Conservation (phyloP, 2,797 vertebrate species). For the Rhinophrynus dorsalis region DNA sequence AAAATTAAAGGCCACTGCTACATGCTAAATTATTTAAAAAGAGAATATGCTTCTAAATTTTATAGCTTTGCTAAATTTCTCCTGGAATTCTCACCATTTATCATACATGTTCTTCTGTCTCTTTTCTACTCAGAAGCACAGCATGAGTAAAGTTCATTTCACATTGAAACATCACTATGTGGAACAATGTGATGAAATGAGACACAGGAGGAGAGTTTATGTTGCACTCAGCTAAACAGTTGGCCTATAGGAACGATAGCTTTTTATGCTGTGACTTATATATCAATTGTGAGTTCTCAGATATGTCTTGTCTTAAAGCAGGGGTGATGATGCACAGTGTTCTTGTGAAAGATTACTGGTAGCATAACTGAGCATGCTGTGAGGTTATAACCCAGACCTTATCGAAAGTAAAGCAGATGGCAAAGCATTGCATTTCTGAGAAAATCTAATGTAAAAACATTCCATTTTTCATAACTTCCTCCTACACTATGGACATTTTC, state of each 20-base stretch:
- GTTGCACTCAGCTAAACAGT: slow-evolving; percentile 82
- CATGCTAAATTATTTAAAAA: slow-evolving; percentile 85
- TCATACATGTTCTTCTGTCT: slow-evolving; percentile 80
- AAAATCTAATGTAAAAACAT: slow-evolving; percentile 46
- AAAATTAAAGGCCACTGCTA: slow-evolving; percentile 81
- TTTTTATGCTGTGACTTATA: slow-evolving; percentile 84
- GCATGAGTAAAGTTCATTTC: slow-evolving; percentile 88
- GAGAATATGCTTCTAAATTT: slow-evolving; percentile 78
- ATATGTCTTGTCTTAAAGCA: slow-evolving; percentile 77
- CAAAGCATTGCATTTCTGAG: slow-evolving; percentile 47
- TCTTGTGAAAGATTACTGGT: slow-evolving; percentile 72
- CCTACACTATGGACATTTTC: slow-evolving; percentile 80
- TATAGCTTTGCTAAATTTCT: slow-evolving; percentile 78
- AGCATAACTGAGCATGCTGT: slow-evolving; percentile 61
- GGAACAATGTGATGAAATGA: slow-evolving; percentile 86
- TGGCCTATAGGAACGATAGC: slow-evolving; percentile 78
- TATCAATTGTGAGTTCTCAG: slow-evolving; percentile 81
- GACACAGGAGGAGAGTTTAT: slow-evolving; percentile 78
- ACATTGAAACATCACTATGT: slow-evolving; percentile 84
- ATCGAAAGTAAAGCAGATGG: slow-evolving; percentile 58
- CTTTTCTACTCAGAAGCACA: slow-evolving; percentile 84
- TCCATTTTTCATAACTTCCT: slow-evolving; percentile 14
- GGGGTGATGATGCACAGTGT: slow-evolving; percentile 72
- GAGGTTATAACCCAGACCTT: slow-evolving; percentile 60
- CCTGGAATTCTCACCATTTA: slow-evolving; percentile 77